Evolutionary conservation across 2,888 invertebrate genomes (phyloP).

Genomic region (Polia nebulosa): DNA sequence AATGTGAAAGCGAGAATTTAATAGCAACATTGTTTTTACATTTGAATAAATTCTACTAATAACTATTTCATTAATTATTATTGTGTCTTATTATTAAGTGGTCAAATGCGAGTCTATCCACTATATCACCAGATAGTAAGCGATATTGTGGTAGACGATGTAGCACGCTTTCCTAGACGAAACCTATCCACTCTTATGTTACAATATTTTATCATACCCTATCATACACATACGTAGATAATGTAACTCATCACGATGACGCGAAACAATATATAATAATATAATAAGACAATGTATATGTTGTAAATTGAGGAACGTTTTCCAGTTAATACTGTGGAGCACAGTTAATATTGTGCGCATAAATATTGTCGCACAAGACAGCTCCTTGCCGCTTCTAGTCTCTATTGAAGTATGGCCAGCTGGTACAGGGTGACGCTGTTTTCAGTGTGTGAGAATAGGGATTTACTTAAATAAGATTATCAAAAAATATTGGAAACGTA

Average conservation of each 20-base stretch:
- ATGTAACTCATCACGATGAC: constrained; percentile 18
- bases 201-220: neutral
- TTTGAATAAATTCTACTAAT: neutral
- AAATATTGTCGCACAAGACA: constrained; percentile 90
- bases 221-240: neutral
- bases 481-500: no score
- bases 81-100: no score
- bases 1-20: neutral
- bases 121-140: neutral
- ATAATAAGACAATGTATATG: constrained; percentile 65
- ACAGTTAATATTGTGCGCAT: constrained; percentile 91
- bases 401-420: constrained; percentile 87
- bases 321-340: constrained; percentile 80
- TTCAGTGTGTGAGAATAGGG: neutral
- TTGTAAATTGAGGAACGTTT: constrained; percentile 77
- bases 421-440: constrained; percentile 76
- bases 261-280: constrained; percentile 53
- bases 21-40: neutral
- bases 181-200: neutral
- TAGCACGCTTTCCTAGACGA: no score
- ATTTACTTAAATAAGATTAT: no score
- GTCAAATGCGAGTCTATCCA: no score
- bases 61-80: no score
- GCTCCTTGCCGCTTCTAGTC: constrained; percentile 87
- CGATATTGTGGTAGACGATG: neutral